These are phyloP conservation scores for Galerucella calmariensis DNA, from an alignment of 2,888 invertebrate genomes.

Conservation along the genomic window DNA sequence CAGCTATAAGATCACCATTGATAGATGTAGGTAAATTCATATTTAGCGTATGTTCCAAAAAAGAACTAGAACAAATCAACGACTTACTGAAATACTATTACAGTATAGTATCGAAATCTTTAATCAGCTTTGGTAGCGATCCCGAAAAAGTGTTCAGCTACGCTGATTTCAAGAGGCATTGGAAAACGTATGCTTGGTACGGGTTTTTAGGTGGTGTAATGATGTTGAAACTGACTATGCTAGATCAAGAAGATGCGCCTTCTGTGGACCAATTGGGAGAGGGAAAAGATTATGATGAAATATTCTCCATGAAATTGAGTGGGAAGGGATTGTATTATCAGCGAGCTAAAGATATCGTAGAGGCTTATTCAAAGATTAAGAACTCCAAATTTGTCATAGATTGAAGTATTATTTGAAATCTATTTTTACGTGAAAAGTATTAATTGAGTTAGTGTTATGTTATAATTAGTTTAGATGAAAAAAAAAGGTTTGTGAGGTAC, in stretches of 20 bases:
- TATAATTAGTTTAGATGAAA: no score
- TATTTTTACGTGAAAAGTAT: not conserved
- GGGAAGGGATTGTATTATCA: conserved; percentile 1
- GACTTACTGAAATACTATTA: not conserved
- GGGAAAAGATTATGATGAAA: not conserved
- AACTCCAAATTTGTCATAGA: not conserved
- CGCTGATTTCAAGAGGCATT: conserved; percentile 6
- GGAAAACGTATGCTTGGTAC: conserved; percentile 6
- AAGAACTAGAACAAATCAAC: not conserved
- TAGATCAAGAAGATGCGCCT: not conserved
- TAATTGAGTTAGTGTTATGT: no score
- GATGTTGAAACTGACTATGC: not conserved
- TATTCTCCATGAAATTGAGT: not conserved
- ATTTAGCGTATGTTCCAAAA: not conserved
- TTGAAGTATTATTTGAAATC: not conserved
- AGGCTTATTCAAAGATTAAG: not conserved
- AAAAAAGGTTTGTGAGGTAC: no score
- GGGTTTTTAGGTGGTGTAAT: conserved; percentile 3
- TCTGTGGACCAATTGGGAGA: not conserved
- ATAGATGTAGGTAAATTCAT: conserved; percentile 3
- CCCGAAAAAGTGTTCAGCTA: conserved; percentile 18
- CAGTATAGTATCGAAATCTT: not conserved
- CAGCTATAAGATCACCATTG: conserved; percentile 3
- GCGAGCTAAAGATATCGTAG: not conserved
- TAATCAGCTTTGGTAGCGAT: conserved; percentile 17